Conservation (phyloP, 2,888 invertebrate species). For the Matsumyia berberina region DNA sequence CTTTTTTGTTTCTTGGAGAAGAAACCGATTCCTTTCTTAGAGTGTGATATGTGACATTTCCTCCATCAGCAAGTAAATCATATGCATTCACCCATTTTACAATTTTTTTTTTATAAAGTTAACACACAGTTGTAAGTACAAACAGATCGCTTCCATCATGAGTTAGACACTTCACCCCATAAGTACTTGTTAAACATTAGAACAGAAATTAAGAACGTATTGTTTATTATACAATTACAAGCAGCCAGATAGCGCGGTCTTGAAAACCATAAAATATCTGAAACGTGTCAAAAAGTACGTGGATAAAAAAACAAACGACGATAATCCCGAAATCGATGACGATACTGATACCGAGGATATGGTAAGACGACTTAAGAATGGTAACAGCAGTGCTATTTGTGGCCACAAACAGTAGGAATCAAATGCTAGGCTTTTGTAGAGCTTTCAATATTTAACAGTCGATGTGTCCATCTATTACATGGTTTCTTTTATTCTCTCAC, state of each 20-base stretch:
- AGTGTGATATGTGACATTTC: too few relatives aligned
- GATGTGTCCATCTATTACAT: conserved; percentile 15
- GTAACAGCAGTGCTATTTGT: conserved; percentile 10
- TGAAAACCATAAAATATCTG: conserved; percentile 84
- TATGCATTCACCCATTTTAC: too few relatives aligned
- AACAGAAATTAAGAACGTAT: conserved; percentile 57
- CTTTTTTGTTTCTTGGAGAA: too few relatives aligned
- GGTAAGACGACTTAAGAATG: conserved; percentile 85
- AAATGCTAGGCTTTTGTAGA: conserved; percentile 47
- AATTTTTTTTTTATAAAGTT: too few relatives aligned
- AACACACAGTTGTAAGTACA: too few relatives aligned
- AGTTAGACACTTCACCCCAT: not conserved
- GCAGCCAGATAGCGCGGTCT: conserved; percentile 83
- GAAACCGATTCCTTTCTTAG: too few relatives aligned
- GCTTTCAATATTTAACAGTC: conserved; percentile 19
- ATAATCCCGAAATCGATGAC: conserved; percentile 84
- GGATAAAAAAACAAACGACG: conserved; percentile 83
- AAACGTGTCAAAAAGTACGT: conserved; percentile 84
- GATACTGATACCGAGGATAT: conserved; percentile 89
- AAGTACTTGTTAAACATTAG: not conserved
- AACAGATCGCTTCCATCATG: not conserved
- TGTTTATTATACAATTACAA: conserved; percentile 73
- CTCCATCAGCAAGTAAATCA: too few relatives aligned
- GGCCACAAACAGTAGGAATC: conserved; percentile 50
- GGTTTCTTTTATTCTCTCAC: conserved; percentile 81